These are phyloP conservation scores for Phallusia fumigata DNA, from an alignment of 23 tunicate genomes.

Conservation along the genomic window DNA sequence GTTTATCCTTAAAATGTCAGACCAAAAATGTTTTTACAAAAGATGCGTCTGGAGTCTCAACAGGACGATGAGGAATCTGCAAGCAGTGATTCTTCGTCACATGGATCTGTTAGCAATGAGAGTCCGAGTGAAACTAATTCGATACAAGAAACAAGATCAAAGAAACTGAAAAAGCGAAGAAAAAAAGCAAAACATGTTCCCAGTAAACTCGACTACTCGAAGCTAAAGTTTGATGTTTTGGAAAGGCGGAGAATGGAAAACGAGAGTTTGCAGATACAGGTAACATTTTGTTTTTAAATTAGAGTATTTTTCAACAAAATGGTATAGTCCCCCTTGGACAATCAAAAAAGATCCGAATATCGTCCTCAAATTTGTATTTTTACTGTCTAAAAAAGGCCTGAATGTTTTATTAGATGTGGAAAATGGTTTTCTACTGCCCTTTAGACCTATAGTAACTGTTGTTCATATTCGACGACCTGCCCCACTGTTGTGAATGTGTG, in stretches of 20 bases:
- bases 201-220: constrained; percentile 54
- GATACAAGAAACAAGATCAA: not conserved
- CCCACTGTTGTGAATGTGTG: too few relatives aligned
- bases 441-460: too few relatives aligned
- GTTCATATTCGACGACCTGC: too few relatives aligned
- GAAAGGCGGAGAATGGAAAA: constrained; percentile 74
- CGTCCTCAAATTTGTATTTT: too few relatives aligned
- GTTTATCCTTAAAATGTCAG: not conserved
- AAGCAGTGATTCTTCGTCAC: not conserved
- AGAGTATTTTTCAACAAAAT: not conserved
- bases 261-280: constrained; percentile 71
- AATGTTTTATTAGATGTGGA: too few relatives aligned
- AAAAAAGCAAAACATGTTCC: constrained; percentile 51
- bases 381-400: too few relatives aligned
- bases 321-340: not conserved
- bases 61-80: not conserved
- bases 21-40: not conserved
- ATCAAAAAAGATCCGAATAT: too few relatives aligned
- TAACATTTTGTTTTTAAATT: not conserved
- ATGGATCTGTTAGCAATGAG: not conserved
- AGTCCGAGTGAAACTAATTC: not conserved
- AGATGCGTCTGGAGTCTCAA: not conserved
- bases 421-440: too few relatives aligned
- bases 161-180: constrained; percentile 14
- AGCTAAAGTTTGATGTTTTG: constrained; percentile 65